These are phyloP conservation scores for Lytechinus variegatus DNA, from an alignment of 35 echinoderm and acorn worm species.

Conservation along the genomic window DNA sequence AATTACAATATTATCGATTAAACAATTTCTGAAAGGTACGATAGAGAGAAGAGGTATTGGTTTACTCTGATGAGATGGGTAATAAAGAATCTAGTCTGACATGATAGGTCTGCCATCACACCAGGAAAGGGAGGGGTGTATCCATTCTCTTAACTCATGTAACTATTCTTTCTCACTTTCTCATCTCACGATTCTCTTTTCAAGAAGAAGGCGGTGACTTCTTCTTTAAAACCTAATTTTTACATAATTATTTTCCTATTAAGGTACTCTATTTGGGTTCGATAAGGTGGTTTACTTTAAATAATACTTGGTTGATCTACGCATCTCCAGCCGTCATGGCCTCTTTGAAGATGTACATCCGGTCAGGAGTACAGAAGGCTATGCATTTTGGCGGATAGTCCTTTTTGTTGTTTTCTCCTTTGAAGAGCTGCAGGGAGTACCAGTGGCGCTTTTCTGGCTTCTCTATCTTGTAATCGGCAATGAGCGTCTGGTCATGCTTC, in stretches of 20 bases:
- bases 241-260: not conserved
- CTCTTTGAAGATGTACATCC: conserved; percentile 31
- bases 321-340: not conserved
- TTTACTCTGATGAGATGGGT: too few species aligned
- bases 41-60: too few species aligned
- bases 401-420: not conserved
- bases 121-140: not conserved
- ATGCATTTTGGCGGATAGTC: not conserved
- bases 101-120: not conserved
- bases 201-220: not conserved
- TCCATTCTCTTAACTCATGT: not conserved
- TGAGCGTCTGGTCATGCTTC: conserved; percentile 32
- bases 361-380: conserved; percentile 23
- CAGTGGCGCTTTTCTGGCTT: not conserved
- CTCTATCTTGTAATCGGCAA: not conserved
- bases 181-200: not conserved
- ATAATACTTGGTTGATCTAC: not conserved
- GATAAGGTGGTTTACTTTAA: not conserved
- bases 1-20: not conserved
- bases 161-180: not conserved
- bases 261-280: not conserved
- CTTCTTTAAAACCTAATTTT: not conserved
- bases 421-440: conserved; percentile 20
- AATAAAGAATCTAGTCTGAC: not conserved
- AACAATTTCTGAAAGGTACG: not conserved